These are phyloP conservation scores for Montipora sp. DNA, from an alignment of 64 coral and sea anemone genomes.

Conservation along the genomic window DNA sequence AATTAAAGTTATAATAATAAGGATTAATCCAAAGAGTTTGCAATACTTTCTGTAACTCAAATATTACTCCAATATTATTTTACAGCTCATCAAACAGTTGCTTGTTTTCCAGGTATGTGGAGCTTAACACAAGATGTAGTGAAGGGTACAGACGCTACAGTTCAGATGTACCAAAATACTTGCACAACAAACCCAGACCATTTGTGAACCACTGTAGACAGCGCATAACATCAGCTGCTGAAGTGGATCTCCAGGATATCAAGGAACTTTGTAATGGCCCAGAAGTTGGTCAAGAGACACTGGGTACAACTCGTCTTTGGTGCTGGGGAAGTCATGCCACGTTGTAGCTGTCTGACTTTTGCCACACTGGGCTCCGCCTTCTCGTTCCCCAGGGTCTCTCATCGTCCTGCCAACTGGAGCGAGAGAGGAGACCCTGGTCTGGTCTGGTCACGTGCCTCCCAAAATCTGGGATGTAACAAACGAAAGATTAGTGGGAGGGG, in stretches of 20 bases:
- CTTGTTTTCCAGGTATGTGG: slow-evolving; percentile 62
- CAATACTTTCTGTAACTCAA: background rate
- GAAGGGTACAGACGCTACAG: background rate
- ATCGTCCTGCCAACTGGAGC: background rate
- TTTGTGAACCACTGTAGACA: no score
- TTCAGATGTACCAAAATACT: no score
- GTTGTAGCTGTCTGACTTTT: slow-evolving; percentile 66
- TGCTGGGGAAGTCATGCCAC: slow-evolving; percentile 56
- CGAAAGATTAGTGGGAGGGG: background rate
- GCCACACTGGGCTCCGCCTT: slow-evolving; percentile 36
- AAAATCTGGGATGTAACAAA: background rate
- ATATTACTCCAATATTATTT: slow-evolving; percentile 6
- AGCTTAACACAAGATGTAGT: slow-evolving; percentile 68
- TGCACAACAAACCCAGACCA: no score
- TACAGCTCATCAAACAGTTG: slow-evolving; percentile 26
- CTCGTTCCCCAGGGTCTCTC: background rate
- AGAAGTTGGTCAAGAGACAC: slow-evolving; percentile 33
- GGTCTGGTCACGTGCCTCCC: background rate
- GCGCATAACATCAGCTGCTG: slow-evolving; percentile 31
- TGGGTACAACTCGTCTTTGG: slow-evolving; percentile 71
- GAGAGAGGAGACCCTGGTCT: background rate
- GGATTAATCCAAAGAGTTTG: slow-evolving; percentile 30
- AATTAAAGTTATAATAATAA: slow-evolving; percentile 11
- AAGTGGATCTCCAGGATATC: slow-evolving; percentile 43
- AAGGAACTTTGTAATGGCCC: slow-evolving; percentile 14